Base-by-base conservation (phyloP, 2,113 vertebrate species). In the Notiomystis cincta region DNA sequence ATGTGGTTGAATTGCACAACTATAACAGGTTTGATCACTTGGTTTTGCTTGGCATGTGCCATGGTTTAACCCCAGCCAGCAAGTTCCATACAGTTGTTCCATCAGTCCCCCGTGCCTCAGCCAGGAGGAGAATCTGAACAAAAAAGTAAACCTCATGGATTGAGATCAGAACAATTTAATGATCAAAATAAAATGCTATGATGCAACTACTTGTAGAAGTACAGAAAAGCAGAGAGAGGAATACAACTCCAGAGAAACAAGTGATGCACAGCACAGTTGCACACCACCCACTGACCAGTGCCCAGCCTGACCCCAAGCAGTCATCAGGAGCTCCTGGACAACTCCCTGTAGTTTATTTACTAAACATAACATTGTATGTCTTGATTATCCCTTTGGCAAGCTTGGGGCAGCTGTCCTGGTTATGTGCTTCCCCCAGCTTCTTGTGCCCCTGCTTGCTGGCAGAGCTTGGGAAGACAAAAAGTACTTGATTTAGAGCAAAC, bases 321-420 rank as follows among this genome's bases (percentile, higher is more conserved):
- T 7, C 17, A 48, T 42, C 2, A 0, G 18, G 35, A 62, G n/a
- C 13, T 70, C 45, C 56, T 83, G 71, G 64, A 42, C 35, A 77
- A 23, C 25, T 69, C 22, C 17, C 42, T 15, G 10, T 31, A 42
- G 22, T 33, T 77, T 56, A 37, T 90, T 77, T 70, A 54, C 48
- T 62, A 19, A 69, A 48, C 27, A 37, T 37, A 38, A 31, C 15
- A 7, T 70, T 69, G 31, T 77, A 0, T 37, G 42, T 48, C 37
- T 33, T 18, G 31, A 56, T 90, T 62, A 37, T 33, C 27, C 13
- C 31, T 70, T 48, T 44, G 64, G 16, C 47, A 83, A 77, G 22
- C 22, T 61, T 0, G 0, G 31, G 27, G 17, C 40, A 69, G 40
- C 31, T 90, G 5, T 48, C 30, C 30, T 54, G 25, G 12, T 30